Base-by-base conservation (phyloP, 35 echinoderm and acorn worm genomes). In the Eucidaris tribuloides region DNA sequence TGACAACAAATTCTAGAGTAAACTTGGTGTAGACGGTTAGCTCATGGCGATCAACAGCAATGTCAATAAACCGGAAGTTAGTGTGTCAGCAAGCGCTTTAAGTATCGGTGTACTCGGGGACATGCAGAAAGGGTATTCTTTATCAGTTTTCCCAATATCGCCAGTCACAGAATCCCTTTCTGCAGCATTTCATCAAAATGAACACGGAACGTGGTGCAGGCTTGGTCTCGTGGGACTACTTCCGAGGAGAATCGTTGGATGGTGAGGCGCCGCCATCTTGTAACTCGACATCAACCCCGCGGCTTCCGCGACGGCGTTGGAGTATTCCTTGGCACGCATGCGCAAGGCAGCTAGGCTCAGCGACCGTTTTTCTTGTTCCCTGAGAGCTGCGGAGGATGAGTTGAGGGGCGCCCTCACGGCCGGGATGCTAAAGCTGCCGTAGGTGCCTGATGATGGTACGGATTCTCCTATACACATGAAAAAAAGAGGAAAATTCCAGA, bases 311-410 rank as follows among this genome's bases (percentile, higher is more conserved):
- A 94, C 87, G 14, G 92, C 92, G 35, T 94, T 87, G 1, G 81
- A 83, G 66, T 94, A 94, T 59, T 94, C 92, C 49, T 70, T 78
- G 25, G 86, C 92, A 25, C 92, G 54, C 43, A 88, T 83, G 15
- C 92, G 71, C 30, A 94, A 77, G 22, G 92, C 92, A 49, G 92
- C 92, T 28, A 94, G 71, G 29, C 92, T 94, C 13, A 94, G 77
- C 0, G 92, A 89, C 9, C 92, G 40, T 46, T 94, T 89, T 52
- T 89, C 92, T 38, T 89, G 86, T 31, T 89, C 74, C 58, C 46
- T 42, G 28, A 74, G 37, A 40, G 44, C 24, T 27, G 68, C 68
- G 14, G 68, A 74, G 38, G 68, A 74, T 3, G 68, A 74, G 9
- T 74, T 40, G 7, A 74, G 68, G 13, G 68, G 68, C 2, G 35